Conservation (phyloP, 92 coral and sea anemone genomes). For the Diadumene lineata region DNA sequence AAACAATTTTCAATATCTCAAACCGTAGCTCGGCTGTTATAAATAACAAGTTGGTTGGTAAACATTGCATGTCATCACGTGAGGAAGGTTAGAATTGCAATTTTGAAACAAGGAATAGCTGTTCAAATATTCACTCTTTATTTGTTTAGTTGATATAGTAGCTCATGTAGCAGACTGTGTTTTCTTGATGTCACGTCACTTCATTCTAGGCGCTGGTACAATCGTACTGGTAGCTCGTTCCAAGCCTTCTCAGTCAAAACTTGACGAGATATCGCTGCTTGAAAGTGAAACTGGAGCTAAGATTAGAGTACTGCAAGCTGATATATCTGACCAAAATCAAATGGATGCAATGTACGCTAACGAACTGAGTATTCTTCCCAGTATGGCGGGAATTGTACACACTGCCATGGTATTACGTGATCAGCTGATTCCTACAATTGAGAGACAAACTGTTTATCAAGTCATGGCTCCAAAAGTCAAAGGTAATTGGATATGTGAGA, state of each 20-base stretch:
- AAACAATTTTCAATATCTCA: no score
- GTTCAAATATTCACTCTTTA: no score
- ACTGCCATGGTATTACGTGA: constrained; percentile 76
- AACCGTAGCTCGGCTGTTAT: no score
- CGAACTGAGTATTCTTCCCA: constrained; percentile 52
- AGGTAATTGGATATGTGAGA: constrained; percentile 24
- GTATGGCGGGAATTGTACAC: constrained; percentile 70
- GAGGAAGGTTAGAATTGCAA: no score
- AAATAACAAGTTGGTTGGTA: no score
- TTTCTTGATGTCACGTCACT: no score
- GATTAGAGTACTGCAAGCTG: constrained; percentile 51
- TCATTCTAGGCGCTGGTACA: constrained; percentile 61
- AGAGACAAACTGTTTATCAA: constrained; percentile 41
- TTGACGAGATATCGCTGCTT: constrained; percentile 43
- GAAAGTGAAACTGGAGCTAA: constrained; percentile 60
- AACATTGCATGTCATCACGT: no score
- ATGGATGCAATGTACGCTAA: constrained; percentile 46
- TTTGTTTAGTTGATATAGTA: no score
- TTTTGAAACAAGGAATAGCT: no score
- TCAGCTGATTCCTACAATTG: constrained; percentile 50
- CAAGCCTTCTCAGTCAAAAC: constrained; percentile 53
- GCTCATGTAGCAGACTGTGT: no score
- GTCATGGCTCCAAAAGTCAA: constrained; percentile 74
- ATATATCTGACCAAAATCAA: constrained; percentile 59
- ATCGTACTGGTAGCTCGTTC: constrained; percentile 73